These are phyloP conservation scores for Chiropotes sagulatus DNA, from an alignment of 2,797 vertebrate genomes.

Conservation along the genomic window DNA sequence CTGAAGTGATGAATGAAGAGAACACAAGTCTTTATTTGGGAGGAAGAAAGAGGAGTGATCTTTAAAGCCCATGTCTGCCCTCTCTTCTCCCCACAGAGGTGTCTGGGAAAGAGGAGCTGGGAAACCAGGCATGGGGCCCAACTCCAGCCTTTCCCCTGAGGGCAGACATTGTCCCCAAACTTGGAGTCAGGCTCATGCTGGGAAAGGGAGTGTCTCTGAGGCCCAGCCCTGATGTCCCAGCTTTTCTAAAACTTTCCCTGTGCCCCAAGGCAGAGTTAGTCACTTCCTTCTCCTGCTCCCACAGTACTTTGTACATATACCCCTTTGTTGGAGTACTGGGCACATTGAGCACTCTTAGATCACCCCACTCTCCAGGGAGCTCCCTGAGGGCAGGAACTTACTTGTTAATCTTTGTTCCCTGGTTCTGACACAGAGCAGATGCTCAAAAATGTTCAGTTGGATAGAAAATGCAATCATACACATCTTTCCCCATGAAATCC, in stretches of 20 bases:
- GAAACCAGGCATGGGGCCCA: neutral
- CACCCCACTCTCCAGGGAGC: neutral
- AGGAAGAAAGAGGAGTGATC: neutral
- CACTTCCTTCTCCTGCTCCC: slow-evolving; percentile 63
- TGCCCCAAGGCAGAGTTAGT: slow-evolving; percentile 66
- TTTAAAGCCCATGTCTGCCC: neutral
- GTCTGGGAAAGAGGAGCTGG: neutral
- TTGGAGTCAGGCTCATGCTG: slow-evolving; percentile 54
- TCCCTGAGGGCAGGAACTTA: slow-evolving; percentile 54
- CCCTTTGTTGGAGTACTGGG: neutral
- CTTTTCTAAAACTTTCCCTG: slow-evolving; percentile 50
- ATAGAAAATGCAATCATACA: neutral
- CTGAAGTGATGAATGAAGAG: neutral
- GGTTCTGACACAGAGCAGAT: neutral
- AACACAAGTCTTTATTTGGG: neutral
- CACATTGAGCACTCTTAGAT: neutral
- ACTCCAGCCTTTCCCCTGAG: neutral
- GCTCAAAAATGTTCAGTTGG: neutral
- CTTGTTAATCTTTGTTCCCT: neutral
- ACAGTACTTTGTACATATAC: neutral
- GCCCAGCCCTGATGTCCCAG: slow-evolving; percentile 65
- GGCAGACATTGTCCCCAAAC: slow-evolving; percentile 60
- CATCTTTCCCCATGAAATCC: neutral
- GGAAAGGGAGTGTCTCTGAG: slow-evolving; percentile 68
- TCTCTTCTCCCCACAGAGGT: neutral